Evolutionary conservation across 2,113 vertebrate species (phyloP).

Genomic region (Semnornis frantzii): DNA sequence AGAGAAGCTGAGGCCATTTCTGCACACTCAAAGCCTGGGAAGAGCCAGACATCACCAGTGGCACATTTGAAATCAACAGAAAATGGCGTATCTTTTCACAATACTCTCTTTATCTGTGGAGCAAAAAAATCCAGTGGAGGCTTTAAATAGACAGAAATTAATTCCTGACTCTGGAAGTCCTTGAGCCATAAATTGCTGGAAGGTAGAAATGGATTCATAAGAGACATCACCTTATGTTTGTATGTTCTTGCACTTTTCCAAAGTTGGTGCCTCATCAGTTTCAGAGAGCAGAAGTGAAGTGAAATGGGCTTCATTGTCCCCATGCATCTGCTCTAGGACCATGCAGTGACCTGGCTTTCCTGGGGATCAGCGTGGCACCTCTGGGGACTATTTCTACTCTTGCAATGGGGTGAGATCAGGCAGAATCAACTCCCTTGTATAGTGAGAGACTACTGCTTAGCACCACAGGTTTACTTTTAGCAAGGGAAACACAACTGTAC

Average conservation of each 20-base stretch:
- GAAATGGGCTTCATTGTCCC: not conserved
- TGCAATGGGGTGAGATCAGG: not conserved
- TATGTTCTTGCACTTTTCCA: not conserved
- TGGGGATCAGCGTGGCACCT: rapidly evolving
- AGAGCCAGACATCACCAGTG: not conserved
- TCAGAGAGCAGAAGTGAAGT: not conserved
- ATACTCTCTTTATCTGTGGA: not conserved
- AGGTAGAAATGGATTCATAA: not conserved
- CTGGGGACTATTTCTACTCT: not conserved
- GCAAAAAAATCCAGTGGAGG: not conserved
- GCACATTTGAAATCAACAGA: not conserved
- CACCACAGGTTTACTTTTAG: not conserved
- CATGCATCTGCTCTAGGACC: rapidly evolving
- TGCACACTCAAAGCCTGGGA: not conserved
- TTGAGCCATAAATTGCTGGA: not conserved
- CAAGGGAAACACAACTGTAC: not conserved
- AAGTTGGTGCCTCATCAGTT: not conserved
- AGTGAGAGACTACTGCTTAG: not conserved
- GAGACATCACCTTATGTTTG: rapidly evolving
- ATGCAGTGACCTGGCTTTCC: not conserved
- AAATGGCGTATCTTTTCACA: not conserved
- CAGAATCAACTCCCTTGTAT: not conserved
- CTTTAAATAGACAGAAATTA: not conserved
- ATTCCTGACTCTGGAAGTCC: not conserved
- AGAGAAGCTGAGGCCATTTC: not conserved